A percentile compares a stretch with the other conserved stretches of the same genome.
phyloP scores from a whole-genome alignment of 2,113 vertebrate species.

The Numenius arquata region DNA sequence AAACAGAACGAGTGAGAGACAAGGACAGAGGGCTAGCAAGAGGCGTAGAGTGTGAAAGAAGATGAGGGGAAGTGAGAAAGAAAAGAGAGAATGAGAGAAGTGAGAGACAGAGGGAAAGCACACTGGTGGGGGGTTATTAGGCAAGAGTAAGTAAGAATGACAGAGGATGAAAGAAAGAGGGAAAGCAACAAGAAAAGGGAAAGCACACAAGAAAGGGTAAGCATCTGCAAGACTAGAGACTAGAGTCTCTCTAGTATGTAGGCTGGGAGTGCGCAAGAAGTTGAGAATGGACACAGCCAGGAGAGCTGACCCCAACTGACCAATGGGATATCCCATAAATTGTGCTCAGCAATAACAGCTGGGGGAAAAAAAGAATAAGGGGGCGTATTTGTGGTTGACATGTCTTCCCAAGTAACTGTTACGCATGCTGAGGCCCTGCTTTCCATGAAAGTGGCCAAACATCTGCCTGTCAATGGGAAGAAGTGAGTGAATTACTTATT shows the following conservation, averaged over 20 bases:
- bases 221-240: neutral
- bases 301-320: neutral
- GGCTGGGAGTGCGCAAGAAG: neutral
- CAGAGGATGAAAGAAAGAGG: neutral
- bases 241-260: too few species aligned
- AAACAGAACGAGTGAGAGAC: neutral
- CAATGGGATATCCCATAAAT: neutral
- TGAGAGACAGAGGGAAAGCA: neutral
- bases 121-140: rapidly evolving
- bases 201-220: neutral
- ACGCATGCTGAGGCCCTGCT: neutral
- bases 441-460: neutral
- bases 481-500: too few species aligned
- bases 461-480: neutral
- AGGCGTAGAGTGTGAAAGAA: neutral
- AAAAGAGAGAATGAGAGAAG: neutral
- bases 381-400: neutral
- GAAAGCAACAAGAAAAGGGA: neutral
- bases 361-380: neutral
- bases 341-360: neutral
- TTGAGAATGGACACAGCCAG: neutral
- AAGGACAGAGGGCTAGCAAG: neutral
- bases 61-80: neutral
- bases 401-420: neutral
- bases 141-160: neutral